Percentiles rank a stretch among this genome's conserved stretches.
phyloP scores from a whole-genome alignment of 2,888 invertebrate species.

The Ectobius pallidus region DNA sequence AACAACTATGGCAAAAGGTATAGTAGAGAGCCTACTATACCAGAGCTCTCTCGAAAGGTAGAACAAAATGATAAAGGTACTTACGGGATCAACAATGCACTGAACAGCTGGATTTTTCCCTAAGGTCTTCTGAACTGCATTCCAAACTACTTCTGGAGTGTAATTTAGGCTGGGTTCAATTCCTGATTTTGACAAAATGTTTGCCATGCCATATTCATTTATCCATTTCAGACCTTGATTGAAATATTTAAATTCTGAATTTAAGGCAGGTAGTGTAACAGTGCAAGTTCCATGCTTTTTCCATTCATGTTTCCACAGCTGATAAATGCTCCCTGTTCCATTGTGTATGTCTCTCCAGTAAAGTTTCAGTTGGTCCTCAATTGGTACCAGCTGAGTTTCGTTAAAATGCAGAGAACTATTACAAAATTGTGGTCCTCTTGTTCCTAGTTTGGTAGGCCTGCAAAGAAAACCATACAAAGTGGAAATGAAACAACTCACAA shows the following conservation, averaged over 20 bases:
- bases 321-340: constrained; percentile 53
- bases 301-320: constrained; percentile 84
- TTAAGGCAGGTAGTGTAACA: constrained; percentile 58
- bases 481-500: no score
- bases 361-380: constrained; percentile 62
- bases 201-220: constrained; percentile 64
- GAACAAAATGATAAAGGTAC: constrained; percentile 37
- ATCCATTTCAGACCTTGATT: constrained; percentile 66
- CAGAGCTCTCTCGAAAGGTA: no score
- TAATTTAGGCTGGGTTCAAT: constrained; percentile 63
- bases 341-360: constrained; percentile 78
- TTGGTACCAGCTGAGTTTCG: constrained; percentile 61
- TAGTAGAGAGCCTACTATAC: no score
- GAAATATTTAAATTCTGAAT: constrained; percentile 73
- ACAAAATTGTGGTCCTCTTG: constrained; percentile 73
- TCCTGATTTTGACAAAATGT: constrained; percentile 61
- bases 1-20: no score
- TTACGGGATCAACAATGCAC: constrained; percentile 64
- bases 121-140: constrained; percentile 60
- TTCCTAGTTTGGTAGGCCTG: constrained; percentile 72
- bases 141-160: constrained; percentile 57
- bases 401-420: constrained; percentile 72
- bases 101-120: constrained; percentile 67
- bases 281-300: constrained; percentile 84
- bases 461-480: no score